A percentile compares a stretch with the other conserved stretches of the same genome.
phyloP scores from a whole-genome alignment of 2,113 vertebrate genomes.

The Bos taurus region DNA sequence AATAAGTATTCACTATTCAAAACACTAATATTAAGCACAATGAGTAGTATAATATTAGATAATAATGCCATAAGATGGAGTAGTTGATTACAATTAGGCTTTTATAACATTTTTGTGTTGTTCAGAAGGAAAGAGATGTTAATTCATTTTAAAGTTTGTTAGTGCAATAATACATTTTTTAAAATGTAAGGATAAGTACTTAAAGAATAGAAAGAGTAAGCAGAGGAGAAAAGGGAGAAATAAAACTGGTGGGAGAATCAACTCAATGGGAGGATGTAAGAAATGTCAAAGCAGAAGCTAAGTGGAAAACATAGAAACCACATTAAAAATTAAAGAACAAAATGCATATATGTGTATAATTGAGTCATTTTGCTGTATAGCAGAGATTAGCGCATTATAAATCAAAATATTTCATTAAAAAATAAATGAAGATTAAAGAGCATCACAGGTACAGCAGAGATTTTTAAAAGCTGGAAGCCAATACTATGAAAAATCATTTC shows the following conservation, averaged over 20 bases:
- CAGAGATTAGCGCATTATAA: neutral
- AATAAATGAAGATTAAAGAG: neutral
- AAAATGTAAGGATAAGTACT: neutral
- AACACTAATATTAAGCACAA: neutral
- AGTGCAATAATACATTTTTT: neutral
- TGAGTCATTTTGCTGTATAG: neutral
- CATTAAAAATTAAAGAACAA: neutral
- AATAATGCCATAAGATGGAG: neutral
- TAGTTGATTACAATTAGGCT: neutral
- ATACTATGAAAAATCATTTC: neutral
- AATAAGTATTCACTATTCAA: neutral
- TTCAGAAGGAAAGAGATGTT: neutral
- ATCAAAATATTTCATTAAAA: neutral
- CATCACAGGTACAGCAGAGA: neutral
- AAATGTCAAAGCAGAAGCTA: neutral
- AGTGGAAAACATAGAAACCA: neutral
- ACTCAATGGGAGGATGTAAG: neutral
- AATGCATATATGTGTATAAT: neutral
- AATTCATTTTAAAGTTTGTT: neutral
- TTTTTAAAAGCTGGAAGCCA: neutral
- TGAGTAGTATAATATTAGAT: neutral
- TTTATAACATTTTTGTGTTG: neutral
- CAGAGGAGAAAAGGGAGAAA: neutral
- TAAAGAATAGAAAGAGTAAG: neutral
- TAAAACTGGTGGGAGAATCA: neutral